Conservation (phyloP, 2,797 vertebrate species). For the Enteromius mattozi region DNA sequence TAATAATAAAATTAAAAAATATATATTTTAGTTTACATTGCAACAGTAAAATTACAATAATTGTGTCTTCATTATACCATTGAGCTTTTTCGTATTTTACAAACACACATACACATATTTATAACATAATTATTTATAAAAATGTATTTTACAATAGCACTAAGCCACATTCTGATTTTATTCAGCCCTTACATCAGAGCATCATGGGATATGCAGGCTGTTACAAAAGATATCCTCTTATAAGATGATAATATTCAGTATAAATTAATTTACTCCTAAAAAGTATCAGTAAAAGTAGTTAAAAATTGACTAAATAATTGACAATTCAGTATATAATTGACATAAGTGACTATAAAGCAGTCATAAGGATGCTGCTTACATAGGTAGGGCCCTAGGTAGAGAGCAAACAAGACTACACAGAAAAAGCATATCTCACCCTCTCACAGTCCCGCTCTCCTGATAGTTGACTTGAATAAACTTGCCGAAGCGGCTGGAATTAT, state of each 20-base stretch:
- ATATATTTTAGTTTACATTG: not conserved
- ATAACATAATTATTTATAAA: no score
- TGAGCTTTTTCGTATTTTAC: no score
- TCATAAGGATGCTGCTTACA: not conserved
- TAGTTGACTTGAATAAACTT: constrained; percentile 99
- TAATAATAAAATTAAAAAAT: no score
- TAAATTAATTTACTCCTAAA: not conserved
- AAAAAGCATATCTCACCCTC: constrained; percentile 84
- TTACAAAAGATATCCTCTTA: no score
- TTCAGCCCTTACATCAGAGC: no score
- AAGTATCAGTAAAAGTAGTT: not conserved
- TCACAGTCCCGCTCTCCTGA: constrained; percentile 95
- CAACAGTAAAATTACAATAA: not conserved
- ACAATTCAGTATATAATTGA: not conserved
- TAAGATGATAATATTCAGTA: no score
- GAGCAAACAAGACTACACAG: not conserved
- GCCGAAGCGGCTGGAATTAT: constrained; percentile 98
- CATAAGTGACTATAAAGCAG: not conserved
- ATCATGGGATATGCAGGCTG: no score
- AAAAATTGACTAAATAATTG: not conserved
- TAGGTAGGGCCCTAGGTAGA: not conserved
- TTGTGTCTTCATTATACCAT: no score
- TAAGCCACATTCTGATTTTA: no score
- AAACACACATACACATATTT: no score
- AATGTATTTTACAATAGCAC: no score